phyloP scores from a whole-genome alignment of 2,797 vertebrate species.

The Melanotaenia boesemani region DNA sequence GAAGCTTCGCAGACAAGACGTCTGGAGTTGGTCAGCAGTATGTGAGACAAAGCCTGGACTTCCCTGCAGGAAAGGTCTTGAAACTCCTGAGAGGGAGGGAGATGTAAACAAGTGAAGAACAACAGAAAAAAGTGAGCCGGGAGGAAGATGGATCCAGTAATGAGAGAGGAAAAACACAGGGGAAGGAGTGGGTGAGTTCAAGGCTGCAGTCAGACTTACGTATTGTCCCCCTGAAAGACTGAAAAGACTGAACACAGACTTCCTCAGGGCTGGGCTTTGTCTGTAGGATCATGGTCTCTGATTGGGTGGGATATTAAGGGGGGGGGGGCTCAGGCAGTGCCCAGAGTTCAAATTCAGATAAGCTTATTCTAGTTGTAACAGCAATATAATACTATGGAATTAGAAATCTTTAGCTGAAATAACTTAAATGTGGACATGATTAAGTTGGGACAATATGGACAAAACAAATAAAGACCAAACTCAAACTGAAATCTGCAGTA shows the following conservation, averaged over 20 bases:
- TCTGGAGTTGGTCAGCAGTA: slow-evolving; percentile 39
- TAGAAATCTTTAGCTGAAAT: neutral
- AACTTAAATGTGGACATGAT: neutral
- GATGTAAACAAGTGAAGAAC: slow-evolving; percentile 4
- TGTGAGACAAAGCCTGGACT: slow-evolving; percentile 9
- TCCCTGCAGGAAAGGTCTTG: slow-evolving; percentile 23
- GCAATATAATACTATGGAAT: neutral
- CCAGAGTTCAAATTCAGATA: neutral
- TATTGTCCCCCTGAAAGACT: neutral
- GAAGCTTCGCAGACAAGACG: slow-evolving; percentile 55
- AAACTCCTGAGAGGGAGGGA: slow-evolving; percentile 8
- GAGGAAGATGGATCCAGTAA: slow-evolving; percentile 18
- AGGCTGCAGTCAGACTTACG: slow-evolving; percentile 20
- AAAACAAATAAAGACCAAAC: neutral
- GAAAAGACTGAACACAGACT: slow-evolving; percentile 10
- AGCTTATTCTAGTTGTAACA: neutral
- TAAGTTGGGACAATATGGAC: neutral
- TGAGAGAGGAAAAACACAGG: neutral
- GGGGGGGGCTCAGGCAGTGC: neutral
- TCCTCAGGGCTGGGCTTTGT: slow-evolving; percentile 16
- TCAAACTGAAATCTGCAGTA: neutral
- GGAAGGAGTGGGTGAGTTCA: slow-evolving; percentile 20
- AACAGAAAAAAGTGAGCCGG: slow-evolving; percentile 13
- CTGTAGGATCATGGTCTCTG: slow-evolving; percentile 1
- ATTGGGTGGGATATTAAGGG: neutral